phyloP scores from a whole-genome alignment of 2,888 invertebrate genomes.

The Protodeltote pygarga region DNA sequence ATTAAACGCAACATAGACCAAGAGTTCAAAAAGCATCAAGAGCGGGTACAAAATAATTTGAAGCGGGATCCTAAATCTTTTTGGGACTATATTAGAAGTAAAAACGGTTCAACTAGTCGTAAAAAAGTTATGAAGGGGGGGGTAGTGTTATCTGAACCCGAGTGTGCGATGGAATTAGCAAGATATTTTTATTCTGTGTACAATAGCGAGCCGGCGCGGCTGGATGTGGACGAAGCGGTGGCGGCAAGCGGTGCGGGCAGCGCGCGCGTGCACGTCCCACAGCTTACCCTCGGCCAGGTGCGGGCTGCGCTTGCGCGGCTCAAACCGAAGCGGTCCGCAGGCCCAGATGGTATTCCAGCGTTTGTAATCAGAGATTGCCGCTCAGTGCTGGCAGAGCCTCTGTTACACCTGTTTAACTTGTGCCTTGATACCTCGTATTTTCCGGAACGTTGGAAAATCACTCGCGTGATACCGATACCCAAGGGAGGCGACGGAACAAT shows the following conservation, averaged over 20 bases:
- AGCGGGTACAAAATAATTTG: constrained; percentile 2
- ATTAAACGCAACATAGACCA: constrained; percentile 2
- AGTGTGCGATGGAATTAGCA: constrained; percentile 4
- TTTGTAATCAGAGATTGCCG: background rate
- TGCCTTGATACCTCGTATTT: background rate
- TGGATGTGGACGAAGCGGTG: background rate
- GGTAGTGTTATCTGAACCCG: background rate
- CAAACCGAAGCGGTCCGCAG: background rate
- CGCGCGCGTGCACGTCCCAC: background rate
- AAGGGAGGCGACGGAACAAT: background rate
- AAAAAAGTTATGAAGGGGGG: background rate
- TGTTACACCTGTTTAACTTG: background rate
- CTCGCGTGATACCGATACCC: constrained; percentile 4
- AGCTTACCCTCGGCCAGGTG: background rate
- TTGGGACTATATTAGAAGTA: constrained; percentile 4
- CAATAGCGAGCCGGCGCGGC: background rate
- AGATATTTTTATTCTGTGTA: constrained; percentile 2
- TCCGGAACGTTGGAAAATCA: constrained; percentile 1
- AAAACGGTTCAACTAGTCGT: background rate
- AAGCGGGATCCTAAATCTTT: constrained; percentile 1
- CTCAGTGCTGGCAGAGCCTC: background rate
- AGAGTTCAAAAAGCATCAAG: constrained; percentile 1
- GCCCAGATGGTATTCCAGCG: constrained; percentile 4
- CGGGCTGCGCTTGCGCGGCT: background rate
- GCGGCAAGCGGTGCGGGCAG: background rate